A percentile compares a stretch with the other conserved stretches of the same genome.
Conservation (phyloP, 2,888 invertebrate species). For the Cerastoderma edule region DNA sequence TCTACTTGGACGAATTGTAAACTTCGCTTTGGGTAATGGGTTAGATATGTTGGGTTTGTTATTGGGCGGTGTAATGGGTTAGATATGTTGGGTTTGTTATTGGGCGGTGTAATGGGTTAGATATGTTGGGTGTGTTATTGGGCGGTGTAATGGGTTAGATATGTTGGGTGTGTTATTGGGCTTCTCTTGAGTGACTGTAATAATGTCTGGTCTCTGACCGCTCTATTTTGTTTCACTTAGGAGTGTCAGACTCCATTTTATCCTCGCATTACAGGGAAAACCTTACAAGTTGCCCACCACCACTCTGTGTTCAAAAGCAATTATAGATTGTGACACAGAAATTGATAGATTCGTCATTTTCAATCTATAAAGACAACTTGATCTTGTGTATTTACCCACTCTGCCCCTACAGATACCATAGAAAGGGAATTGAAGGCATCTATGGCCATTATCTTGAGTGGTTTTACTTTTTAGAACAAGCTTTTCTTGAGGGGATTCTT, state of each 20-base stretch:
- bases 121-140: too few relatives aligned
- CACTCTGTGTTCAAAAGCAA: slow-evolving; percentile 35
- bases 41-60: too few relatives aligned
- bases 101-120: too few relatives aligned
- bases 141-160: too few relatives aligned
- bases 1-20: too few relatives aligned
- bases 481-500: too few relatives aligned
- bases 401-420: slow-evolving; percentile 9
- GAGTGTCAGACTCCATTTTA: slow-evolving; percentile 18
- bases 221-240: slow-evolving; percentile 23
- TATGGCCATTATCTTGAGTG: slow-evolving; percentile 11
- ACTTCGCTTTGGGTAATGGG: too few relatives aligned
- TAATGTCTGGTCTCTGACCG: background rate
- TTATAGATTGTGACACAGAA: slow-evolving; percentile 30
- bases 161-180: slow-evolving; percentile 11
- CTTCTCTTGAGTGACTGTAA: slow-evolving; percentile 3
- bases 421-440: slow-evolving; percentile 13
- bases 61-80: too few relatives aligned
- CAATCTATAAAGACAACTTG: slow-evolving; percentile 34
- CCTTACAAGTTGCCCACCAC: slow-evolving; percentile 9
- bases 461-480: background rate
- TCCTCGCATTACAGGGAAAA: slow-evolving; percentile 7
- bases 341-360: slow-evolving; percentile 38
- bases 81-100: too few relatives aligned
- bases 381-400: slow-evolving; percentile 24